Evolutionary conservation across 2,797 vertebrate genomes (phyloP).

Genomic region (Heteromormyrus szaboi): DNA sequence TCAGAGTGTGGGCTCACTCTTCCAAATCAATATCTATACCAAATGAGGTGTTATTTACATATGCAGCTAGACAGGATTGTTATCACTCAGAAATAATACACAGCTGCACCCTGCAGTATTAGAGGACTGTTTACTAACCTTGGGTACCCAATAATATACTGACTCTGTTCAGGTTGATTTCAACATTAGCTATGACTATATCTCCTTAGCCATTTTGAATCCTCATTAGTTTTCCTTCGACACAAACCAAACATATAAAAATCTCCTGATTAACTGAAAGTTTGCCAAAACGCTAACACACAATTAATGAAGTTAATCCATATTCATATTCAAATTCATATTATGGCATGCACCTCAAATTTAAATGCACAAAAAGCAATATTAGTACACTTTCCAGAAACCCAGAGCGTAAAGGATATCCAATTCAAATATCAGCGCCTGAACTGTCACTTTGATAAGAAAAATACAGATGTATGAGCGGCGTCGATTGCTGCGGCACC

Average conservation of each 20-base stretch:
- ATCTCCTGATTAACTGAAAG: not conserved
- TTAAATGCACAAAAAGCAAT: not conserved
- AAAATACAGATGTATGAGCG: not conserved
- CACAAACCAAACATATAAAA: not conserved
- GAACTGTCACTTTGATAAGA: not conserved
- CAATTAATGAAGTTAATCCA: not conserved
- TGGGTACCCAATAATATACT: not conserved
- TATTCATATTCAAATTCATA: not conserved
- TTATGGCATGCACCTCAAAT: not conserved
- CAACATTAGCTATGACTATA: not conserved
- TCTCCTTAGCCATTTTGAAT: not conserved
- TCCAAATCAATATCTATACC: slow-evolving; percentile 2
- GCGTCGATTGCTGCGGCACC: slow-evolving; percentile 50
- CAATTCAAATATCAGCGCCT: not conserved
- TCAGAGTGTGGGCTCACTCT: not conserved
- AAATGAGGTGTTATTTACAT: slow-evolving; percentile 5
- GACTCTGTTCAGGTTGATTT: not conserved
- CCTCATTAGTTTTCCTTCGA: not conserved
- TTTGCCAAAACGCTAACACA: not conserved
- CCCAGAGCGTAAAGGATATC: not conserved
- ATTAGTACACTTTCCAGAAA: not conserved
- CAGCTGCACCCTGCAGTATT: not conserved
- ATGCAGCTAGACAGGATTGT: not conserved
- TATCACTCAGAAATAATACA: not conserved
- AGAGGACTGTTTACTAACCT: not conserved